phyloP scores from a whole-genome alignment of 1,140 invertebrate genomes.

The Archegozetes longisetosus region DNA sequence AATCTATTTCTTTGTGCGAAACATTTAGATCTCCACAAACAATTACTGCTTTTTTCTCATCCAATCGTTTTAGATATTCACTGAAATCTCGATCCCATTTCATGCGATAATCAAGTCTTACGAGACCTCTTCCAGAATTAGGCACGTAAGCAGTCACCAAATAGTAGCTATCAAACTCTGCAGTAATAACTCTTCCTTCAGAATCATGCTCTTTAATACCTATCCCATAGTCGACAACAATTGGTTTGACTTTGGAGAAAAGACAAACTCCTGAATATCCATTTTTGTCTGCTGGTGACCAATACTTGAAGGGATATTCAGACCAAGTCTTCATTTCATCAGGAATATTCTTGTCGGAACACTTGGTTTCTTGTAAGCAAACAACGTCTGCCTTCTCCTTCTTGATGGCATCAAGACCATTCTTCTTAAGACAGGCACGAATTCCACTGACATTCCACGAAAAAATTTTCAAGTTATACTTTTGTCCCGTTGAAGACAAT shows the following conservation, averaged over 20 bases:
- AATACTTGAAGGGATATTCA: constrained; percentile 30
- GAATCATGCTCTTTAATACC: constrained; percentile 46
- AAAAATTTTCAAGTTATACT: constrained; percentile 23
- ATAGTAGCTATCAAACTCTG: constrained; percentile 83
- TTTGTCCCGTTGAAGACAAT: constrained; percentile 17
- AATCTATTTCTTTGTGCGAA: constrained; percentile 34
- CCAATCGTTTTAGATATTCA: constrained; percentile 55
- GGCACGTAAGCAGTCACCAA: constrained; percentile 57
- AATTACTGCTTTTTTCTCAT: constrained; percentile 81
- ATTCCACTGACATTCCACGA: constrained; percentile 42
- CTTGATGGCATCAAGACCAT: constrained; percentile 26
- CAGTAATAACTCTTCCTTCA: constrained; percentile 79
- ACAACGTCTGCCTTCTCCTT: constrained; percentile 33
- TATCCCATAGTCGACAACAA: constrained; percentile 69
- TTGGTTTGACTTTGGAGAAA: constrained; percentile 64
- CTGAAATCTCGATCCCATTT: constrained; percentile 59
- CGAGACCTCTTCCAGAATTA: constrained; percentile 58
- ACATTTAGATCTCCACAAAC: constrained; percentile 50
- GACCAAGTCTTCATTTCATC: constrained; percentile 12
- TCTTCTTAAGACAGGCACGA: constrained; percentile 28
- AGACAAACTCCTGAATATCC: constrained; percentile 88
- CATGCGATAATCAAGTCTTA: constrained; percentile 69
- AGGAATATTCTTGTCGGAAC: constrained; percentile 15
- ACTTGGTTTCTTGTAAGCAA: constrained; percentile 40
- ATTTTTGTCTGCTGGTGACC: constrained; percentile 55